Evolutionary conservation across 2,888 invertebrate species (phyloP), one percentile per base, ranked within the genome.

Genomic region (Sinhomidia bicolor): DNA sequence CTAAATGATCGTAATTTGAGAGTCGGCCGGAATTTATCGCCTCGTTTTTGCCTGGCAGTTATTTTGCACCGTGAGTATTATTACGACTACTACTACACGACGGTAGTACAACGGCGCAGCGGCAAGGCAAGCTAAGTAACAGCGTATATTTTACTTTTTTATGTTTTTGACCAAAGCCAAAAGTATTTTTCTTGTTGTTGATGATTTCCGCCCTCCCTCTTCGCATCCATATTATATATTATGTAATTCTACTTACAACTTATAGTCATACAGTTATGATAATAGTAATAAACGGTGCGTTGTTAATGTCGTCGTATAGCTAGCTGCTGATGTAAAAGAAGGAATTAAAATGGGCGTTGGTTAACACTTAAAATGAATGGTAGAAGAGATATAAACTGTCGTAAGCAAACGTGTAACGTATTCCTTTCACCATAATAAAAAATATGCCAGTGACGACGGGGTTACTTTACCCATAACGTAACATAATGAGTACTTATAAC

Each of bases 1-100:
- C 89, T 81, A 76, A 89, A 89, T 89, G 89, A 87, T 87, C 79
- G 89, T 89, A 89, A 89, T 89, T 89, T 87, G 86, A 86, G 85
- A 89, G 65, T 68, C 76, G 78, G 80, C 14, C 20, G 62, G 82
- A 89, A 89, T 86, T 89, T 89, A 89, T 89, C 87, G 87, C 83
- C 83, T 86, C 89, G 83, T 89, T 89, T 41, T 54, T 78, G 78
- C 78, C 51, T 78, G 47, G 26, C 51, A 60, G 78, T 78, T 78
- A 41, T 47, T 20, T 78, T 26, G 51, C 47, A 51, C 44, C 54
- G 44, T 51, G 36, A 78, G 51, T 68, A 68, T 68, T 68, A 68
- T 44, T 29, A 78, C 26, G 23, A 60, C n/a, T 51, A 51, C 51
- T 3, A 51, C 51, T 6, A 41, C 41, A 51, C 51, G 51, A 51